These are phyloP conservation scores for Megalops cyprinoides DNA, from an alignment of 2,797 vertebrate genomes.

Conservation along the genomic window DNA sequence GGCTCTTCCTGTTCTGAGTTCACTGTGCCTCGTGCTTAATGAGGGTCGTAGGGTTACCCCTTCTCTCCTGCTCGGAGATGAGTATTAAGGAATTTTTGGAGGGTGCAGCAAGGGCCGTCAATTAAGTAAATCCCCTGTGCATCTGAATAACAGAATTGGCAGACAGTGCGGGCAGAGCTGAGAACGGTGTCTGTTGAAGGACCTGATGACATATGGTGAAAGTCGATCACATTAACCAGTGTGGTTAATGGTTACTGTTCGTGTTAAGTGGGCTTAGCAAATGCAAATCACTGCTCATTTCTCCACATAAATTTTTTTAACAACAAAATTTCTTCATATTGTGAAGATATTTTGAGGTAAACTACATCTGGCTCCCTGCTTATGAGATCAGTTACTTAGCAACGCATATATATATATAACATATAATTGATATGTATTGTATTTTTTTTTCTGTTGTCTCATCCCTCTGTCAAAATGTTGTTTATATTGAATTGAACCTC, in stretches of 20 bases:
- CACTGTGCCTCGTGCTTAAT: background rate
- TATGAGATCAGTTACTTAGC: conserved; percentile 15
- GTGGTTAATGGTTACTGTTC: background rate
- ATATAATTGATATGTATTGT: background rate
- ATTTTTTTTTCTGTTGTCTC: background rate
- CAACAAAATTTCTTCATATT: background rate
- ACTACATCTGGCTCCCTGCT: background rate
- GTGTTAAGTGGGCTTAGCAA: background rate
- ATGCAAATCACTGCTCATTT: background rate
- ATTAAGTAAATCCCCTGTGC: background rate
- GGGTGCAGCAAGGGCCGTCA: background rate
- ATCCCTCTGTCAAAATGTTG: background rate
- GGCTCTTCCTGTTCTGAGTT: background rate
- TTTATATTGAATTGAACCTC: too few relatives aligned
- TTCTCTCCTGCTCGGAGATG: background rate
- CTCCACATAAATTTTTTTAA: background rate
- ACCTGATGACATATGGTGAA: background rate
- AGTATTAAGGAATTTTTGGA: background rate
- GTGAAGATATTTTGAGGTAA: background rate
- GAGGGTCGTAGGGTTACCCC: too few relatives aligned
- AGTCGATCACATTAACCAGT: background rate
- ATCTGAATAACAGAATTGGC: background rate
- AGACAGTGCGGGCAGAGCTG: too few relatives aligned
- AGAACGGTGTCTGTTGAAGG: background rate
- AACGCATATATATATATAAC: too few relatives aligned